Base-by-base conservation (phyloP, 2,113 vertebrate species). In the Tetrao urogallus region DNA sequence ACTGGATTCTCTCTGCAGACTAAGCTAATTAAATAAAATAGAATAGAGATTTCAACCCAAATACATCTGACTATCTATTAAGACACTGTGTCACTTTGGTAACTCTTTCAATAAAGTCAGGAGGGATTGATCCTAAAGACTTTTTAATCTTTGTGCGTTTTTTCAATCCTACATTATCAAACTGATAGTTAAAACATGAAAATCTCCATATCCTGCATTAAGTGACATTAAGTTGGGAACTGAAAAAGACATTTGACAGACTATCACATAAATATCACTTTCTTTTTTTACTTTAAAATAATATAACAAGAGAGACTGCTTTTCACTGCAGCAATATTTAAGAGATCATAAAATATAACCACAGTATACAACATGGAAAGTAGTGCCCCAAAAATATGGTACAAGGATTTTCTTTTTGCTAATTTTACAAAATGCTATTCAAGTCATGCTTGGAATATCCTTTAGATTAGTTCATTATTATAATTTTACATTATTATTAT, bases 21-120 rank as follows among this genome's bases (percentile, higher is more conserved):
- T 86, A 20, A 89, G 40, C 27, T 97, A 97, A 97, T 97, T 95
- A 97, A 96, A 91, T 97, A 86, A 81, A 96, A 95, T 17, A 71
- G 64, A 97, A 78, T 16, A 94, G 56, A 95, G 82, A 95, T 94
- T 97, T 97, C 86, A 74, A 71, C 28, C 21, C 16, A 94, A 92
- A 96, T 94, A 97, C 95, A 97, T 95, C 73, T 96, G 89, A 70
- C 47, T 92, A 16, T 92, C 8, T 85, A 72, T 95, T 96, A 95
- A 95, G 76, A 91, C 42, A 92, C 54, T 83, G 13, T 97, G 86
- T 89, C 93, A 92, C 50, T 95, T 97, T 89, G 20, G 5, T 94
- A 74, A 61, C 61, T 96, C 86, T 89, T 97, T 94, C 94, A 91
- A 94, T 95, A 95, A 97, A 96, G 32, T 36, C 89, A 95, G 83